These are phyloP conservation scores for Hyles vespertilio DNA, from an alignment of 1,140 invertebrate genomes.

Conservation along the genomic window DNA sequence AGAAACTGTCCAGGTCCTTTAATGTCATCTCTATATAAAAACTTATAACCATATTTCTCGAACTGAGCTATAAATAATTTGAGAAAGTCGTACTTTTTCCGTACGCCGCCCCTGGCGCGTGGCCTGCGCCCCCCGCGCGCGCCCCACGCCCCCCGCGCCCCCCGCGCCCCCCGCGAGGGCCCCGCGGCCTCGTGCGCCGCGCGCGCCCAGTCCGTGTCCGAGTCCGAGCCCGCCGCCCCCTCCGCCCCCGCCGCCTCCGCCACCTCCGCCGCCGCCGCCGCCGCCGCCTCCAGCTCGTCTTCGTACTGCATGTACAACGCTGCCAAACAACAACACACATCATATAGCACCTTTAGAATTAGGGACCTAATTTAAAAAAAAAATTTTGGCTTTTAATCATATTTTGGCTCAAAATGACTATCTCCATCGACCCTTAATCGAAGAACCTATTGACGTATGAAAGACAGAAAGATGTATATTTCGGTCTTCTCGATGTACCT, in stretches of 20 bases:
- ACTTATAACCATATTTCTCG: too few relatives aligned
- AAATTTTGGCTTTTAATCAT: too few relatives aligned
- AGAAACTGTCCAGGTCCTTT: too few relatives aligned
- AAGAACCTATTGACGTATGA: neutral
- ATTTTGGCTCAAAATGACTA: neutral
- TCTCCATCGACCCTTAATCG: neutral
- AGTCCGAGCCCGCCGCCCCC: conserved; percentile 28
- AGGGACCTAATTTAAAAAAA: too few relatives aligned
- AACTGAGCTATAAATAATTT: neutral
- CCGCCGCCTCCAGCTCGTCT: conserved; percentile 48
- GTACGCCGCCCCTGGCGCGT: conserved; percentile 27
- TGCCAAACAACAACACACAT: conserved; percentile 18
- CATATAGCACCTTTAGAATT: neutral
- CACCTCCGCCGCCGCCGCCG: conserved; percentile 31
- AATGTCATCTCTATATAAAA: too few relatives aligned
- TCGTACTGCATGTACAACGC: conserved; percentile 52
- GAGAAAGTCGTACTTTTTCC: conserved; percentile 32
- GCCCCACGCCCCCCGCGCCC: conserved; percentile 1
- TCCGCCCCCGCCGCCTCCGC: conserved; percentile 43
- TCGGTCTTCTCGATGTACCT: too few relatives aligned
- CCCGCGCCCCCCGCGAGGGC: conserved; percentile 5
- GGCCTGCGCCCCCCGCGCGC: conserved; percentile 6
- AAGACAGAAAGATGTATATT: too few relatives aligned
- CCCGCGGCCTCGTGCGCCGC: conserved; percentile 10
- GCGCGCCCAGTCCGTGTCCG: conserved; percentile 53